Evolutionary conservation across 2,888 invertebrate genomes (phyloP).

Genomic region (Orchesella flavescens): DNA sequence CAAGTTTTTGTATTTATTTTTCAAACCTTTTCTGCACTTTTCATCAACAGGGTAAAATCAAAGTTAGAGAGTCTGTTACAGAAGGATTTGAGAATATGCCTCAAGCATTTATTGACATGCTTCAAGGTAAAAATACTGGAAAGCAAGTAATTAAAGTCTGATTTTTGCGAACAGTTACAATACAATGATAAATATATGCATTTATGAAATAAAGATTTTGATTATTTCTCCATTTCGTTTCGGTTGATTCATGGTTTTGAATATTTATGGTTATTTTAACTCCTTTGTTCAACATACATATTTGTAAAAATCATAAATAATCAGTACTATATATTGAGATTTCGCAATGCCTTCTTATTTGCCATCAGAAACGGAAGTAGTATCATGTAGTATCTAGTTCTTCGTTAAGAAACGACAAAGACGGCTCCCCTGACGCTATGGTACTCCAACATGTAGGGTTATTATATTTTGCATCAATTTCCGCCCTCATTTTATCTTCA

Average conservation of each 20-base stretch:
- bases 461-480: conserved; percentile 51
- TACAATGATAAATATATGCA: not conserved
- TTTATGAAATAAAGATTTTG: too few species aligned
- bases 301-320: too few species aligned
- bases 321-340: too few species aligned
- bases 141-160: conserved; percentile 82
- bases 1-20: too few species aligned
- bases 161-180: not conserved
- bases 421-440: not conserved
- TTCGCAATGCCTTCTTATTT: too few species aligned
- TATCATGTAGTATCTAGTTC: not conserved
- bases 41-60: conserved; percentile 80
- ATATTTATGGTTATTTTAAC: too few species aligned
- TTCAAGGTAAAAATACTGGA: conserved; percentile 81
- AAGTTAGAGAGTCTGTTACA: conserved; percentile 81
- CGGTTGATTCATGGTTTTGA: too few species aligned
- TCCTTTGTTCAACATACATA: too few species aligned
- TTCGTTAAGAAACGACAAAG: not conserved
- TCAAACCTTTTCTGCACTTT: too few species aligned
- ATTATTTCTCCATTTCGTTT: too few species aligned
- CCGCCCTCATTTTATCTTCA: conserved; percentile 42
- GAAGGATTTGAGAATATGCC: conserved; percentile 85
- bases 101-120: conserved; percentile 80
- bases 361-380: not conserved
- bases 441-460: conserved; percentile 34